Evolutionary conservation across 2,113 vertebrate genomes (phyloP).

Genomic region (Prunella himalayana): DNA sequence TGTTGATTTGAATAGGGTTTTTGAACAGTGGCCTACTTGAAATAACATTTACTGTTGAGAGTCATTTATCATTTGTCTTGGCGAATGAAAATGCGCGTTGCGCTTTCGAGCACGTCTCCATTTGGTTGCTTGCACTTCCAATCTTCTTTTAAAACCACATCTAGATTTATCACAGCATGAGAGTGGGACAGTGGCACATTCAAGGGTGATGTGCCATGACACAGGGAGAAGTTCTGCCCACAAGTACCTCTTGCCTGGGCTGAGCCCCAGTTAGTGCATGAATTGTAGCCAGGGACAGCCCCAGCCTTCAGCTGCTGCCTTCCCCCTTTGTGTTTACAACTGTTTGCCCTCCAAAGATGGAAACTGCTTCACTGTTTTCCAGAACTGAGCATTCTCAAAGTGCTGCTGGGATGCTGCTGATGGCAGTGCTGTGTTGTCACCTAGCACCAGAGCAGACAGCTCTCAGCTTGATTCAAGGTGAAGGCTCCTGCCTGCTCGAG

Average conservation of each 20-base stretch:
- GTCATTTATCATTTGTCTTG: neutral
- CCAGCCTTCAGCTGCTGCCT: neutral
- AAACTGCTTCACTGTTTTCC: neutral
- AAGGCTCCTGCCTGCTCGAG: neutral
- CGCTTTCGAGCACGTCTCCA: accelerated
- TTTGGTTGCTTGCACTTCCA: neutral
- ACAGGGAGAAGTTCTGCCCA: neutral
- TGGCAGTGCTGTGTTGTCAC: accelerated
- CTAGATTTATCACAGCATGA: neutral
- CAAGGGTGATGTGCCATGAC: neutral
- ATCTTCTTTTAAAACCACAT: neutral
- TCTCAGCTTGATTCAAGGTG: neutral
- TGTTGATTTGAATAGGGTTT: neutral
- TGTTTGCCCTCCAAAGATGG: neutral
- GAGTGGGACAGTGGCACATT: neutral
- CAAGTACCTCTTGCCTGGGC: neutral
- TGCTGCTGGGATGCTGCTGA: neutral
- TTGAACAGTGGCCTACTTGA: neutral
- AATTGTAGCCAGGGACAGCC: neutral
- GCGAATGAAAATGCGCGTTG: neutral
- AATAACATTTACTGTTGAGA: neutral
- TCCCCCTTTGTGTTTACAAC: neutral
- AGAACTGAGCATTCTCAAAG: neutral
- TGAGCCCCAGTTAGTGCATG: neutral
- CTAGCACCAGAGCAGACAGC: neutral